These are phyloP conservation scores for Cnemophilus loriae DNA, from an alignment of 2,113 vertebrate species.

Conservation along the genomic window DNA sequence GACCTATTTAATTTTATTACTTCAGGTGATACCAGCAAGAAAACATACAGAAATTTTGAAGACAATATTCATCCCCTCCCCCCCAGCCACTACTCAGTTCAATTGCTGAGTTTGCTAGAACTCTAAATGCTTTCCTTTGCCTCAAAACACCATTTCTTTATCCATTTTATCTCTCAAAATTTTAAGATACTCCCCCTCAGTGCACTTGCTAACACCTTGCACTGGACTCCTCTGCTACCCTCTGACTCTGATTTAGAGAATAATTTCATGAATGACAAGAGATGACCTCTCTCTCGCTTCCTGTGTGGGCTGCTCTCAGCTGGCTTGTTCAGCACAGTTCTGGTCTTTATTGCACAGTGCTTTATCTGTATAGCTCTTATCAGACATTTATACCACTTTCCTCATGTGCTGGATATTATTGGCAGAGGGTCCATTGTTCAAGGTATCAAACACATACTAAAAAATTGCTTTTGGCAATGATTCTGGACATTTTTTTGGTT, in stretches of 20 bases:
- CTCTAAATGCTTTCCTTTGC: background rate
- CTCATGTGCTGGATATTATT: background rate
- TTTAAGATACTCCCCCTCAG: background rate
- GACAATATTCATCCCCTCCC: background rate
- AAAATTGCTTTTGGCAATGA: background rate
- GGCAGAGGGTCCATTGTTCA: background rate
- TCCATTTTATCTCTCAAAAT: background rate
- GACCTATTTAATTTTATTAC: background rate
- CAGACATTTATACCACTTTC: background rate
- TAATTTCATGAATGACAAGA: background rate
- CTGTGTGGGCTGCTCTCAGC: background rate
- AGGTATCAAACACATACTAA: background rate
- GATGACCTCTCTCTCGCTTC: background rate
- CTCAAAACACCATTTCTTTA: background rate
- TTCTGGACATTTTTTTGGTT: background rate
- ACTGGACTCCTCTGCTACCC: background rate
- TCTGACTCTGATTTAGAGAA: background rate
- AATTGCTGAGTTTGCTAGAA: background rate
- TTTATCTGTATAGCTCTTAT: conserved; percentile 33
- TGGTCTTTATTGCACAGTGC: background rate
- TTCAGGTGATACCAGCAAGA: background rate
- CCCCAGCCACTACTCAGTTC: background rate
- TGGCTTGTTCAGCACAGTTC: background rate
- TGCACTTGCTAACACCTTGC: background rate
- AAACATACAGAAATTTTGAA: background rate